These are phyloP conservation scores for Passerina amoena DNA, from an alignment of 2,113 vertebrate genomes.

Conservation along the genomic window DNA sequence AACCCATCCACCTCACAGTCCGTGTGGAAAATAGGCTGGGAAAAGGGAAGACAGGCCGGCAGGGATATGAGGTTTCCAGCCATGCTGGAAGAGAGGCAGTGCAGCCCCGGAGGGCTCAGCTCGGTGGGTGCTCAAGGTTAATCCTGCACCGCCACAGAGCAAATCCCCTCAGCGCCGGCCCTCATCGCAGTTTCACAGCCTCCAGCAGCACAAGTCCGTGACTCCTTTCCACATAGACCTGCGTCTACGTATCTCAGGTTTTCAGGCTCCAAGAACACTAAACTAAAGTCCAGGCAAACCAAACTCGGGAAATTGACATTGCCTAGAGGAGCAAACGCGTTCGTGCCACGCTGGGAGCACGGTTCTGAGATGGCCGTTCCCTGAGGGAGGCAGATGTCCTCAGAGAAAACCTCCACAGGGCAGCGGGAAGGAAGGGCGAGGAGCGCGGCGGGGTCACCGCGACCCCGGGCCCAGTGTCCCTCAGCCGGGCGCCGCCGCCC, in stretches of 20 bases:
- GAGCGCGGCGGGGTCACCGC: rapidly evolving
- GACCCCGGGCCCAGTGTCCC: not conserved
- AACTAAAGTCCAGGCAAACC: not conserved
- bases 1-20: rapidly evolving
- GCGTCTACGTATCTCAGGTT: not conserved
- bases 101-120: not conserved
- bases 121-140: not conserved
- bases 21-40: not conserved
- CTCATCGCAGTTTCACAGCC: not conserved
- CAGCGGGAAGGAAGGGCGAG: rapidly evolving
- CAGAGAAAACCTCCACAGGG: not conserved
- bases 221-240: rapidly evolving
- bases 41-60: not conserved
- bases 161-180: too few relatives aligned
- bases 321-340: not conserved
- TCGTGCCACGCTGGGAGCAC: not conserved
- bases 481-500: not conserved
- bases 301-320: not conserved
- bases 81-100: rapidly evolving
- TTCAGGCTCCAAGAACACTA: not conserved
- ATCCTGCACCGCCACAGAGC: rapidly evolving
- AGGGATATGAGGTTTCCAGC: not conserved
- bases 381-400: not conserved
- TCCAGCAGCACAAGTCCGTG: rapidly evolving
- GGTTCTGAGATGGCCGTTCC: rapidly evolving